Percentiles rank a stretch among this genome's conserved stretches.
These are phyloP conservation scores for Ceratoteleas bidentatus DNA, from an alignment of 1,140 invertebrate genomes.

Conservation along the genomic window DNA sequence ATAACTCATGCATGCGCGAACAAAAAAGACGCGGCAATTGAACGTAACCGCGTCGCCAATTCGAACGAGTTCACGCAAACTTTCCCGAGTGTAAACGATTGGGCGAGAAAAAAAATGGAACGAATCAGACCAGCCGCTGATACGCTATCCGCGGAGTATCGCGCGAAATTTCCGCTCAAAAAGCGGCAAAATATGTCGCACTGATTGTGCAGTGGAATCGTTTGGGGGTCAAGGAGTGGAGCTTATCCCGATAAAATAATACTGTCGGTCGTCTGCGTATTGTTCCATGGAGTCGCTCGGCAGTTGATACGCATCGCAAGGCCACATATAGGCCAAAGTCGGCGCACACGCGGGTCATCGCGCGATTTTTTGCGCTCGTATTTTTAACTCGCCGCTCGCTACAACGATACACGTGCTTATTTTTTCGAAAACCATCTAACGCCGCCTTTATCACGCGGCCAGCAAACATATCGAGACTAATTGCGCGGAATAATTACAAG, in stretches of 20 bases:
- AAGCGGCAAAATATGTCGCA: conserved; percentile 49
- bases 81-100: conserved; percentile 4
- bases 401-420: conserved; percentile 56
- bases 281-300: conserved; percentile 53
- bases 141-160: not conserved
- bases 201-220: conserved; percentile 71
- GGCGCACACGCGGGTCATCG: conserved; percentile 42
- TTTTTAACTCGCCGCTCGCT: conserved; percentile 26
- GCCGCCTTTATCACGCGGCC: conserved; percentile 29
- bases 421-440: conserved; percentile 28
- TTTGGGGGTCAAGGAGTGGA: conserved; percentile 71
- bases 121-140: not conserved
- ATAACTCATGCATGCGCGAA: conserved; percentile 24
- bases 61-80: conserved; percentile 1
- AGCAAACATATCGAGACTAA: conserved; percentile 47
- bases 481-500: conserved; percentile 55
- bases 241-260: conserved; percentile 64
- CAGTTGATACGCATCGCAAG: conserved; percentile 60
- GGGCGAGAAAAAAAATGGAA: not conserved
- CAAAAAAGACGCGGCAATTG: conserved; percentile 12
- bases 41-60: conserved; percentile 17
- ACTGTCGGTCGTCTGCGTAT: conserved; percentile 65
- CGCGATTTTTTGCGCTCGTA: conserved; percentile 26
- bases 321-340: conserved; percentile 62
- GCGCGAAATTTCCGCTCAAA: conserved; percentile 20